Percentiles rank a stretch among this genome's conserved stretches.
Evolutionary conservation across 2,113 vertebrate genomes (phyloP).

Genomic region (Menura novaehollandiae): DNA sequence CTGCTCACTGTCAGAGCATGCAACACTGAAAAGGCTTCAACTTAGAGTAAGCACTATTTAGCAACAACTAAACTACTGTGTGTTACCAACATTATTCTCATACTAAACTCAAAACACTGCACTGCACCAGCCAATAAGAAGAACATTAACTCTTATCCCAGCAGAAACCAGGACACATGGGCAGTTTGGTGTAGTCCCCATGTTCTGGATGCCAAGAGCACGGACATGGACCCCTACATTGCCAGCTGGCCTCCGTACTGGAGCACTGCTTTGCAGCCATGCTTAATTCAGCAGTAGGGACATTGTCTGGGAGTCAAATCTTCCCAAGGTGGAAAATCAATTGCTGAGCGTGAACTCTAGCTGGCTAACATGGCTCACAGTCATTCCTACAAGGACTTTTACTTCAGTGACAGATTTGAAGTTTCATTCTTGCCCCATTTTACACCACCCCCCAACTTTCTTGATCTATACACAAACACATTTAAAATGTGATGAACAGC

Average conservation of each 20-base stretch:
- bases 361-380: neutral
- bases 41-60: neutral
- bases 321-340: neutral
- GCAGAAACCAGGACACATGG: neutral
- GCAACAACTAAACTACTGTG: neutral
- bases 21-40: neutral
- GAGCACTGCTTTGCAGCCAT: neutral
- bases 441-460: neutral
- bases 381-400: neutral
- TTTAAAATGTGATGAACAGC: neutral
- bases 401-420: neutral
- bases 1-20: neutral
- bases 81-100: neutral
- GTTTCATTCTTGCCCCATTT: neutral
- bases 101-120: neutral
- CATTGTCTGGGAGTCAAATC: neutral
- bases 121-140: neutral
- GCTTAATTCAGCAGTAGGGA: neutral
- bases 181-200: neutral
- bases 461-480: neutral
- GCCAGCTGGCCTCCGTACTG: neutral
- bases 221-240: accelerated
- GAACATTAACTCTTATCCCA: neutral
- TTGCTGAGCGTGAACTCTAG: neutral
- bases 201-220: neutral